phyloP scores from a whole-genome alignment of 2,888 invertebrate genomes.

The Calephelis perditalis region DNA sequence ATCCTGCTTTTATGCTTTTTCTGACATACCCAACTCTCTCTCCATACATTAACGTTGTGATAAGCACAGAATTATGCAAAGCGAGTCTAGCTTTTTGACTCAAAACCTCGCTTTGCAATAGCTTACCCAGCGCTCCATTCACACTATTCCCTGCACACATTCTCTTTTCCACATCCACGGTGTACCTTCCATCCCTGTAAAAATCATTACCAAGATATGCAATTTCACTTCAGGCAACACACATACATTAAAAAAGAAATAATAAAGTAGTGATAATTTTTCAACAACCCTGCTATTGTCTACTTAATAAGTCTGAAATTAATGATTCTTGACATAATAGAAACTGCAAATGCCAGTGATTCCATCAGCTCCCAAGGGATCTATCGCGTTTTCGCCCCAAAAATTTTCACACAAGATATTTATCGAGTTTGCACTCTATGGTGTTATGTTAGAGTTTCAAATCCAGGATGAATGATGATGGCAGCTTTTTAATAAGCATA shows the following conservation, averaged over 20 bases:
- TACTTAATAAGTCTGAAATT: constrained; percentile 74
- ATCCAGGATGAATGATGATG: constrained; percentile 31
- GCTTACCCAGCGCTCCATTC: too few species aligned
- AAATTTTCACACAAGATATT: constrained; percentile 40
- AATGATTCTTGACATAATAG: constrained; percentile 78
- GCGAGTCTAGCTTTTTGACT: too few species aligned
- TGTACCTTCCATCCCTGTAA: too few species aligned
- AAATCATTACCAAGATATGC: too few species aligned
- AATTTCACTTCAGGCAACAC: too few species aligned
- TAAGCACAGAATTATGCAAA: too few species aligned
- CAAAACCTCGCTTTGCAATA: too few species aligned
- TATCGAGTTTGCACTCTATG: constrained; percentile 37
- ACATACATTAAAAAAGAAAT: background rate
- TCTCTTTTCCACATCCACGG: too few species aligned
- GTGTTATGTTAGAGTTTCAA: constrained; percentile 19
- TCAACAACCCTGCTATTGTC: constrained; percentile 51
- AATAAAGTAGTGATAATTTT: constrained; percentile 21
- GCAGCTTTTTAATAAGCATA: constrained; percentile 46
- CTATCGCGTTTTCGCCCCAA: constrained; percentile 71
- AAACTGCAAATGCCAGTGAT: constrained; percentile 84
- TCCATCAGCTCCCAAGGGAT: constrained; percentile 79
- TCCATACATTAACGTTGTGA: too few species aligned
- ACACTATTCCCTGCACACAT: too few species aligned
- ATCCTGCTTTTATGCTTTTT: too few species aligned
- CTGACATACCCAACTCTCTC: too few species aligned